Evolutionary conservation across 2,888 invertebrate species (phyloP), one percentile per base, ranked within the genome.

Genomic region (Troglohyphantes excavatus): DNA sequence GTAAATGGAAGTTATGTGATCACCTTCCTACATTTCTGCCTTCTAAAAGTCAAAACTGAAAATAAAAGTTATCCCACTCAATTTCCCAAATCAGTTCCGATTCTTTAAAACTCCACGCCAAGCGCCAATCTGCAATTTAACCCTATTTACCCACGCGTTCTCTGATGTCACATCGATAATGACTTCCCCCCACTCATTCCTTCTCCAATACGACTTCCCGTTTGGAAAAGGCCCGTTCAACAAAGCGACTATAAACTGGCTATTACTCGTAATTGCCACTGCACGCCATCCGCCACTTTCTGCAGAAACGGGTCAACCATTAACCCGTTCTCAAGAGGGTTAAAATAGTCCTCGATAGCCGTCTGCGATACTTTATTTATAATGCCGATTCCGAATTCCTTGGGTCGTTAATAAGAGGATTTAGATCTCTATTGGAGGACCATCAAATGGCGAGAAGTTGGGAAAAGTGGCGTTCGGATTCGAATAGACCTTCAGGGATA

Each of bases 181-280:
- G 53, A 53, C 53, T 17, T 13, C n/a, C 9, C 13, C 17, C 17
- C 13, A n/a, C 53, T 53, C 39, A 39, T 53, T 53, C 53, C 1
- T 13, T 53, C 53, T n/a, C 53, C 53, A 53, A 53, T 53, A 39
- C 53, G 13, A 53, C n/a, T 53, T n/a, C n/a, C 53, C 5, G 53
- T 53, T 53, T 53, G 53, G 53, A 53, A 53, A 53, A 53, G 17
- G 13, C n/a, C 19, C 61, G 26, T 19, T 76, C 76, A 63, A 39
- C 63, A 76, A 61, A 76, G 33, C 63, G 76, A 33, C 63, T 61
- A 61, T 76, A 76, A 76, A 76, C 61, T 61, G 21, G 76, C 61
- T 23, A 76, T 39, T 63, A 76, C 27, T 26, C 11, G 76, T 76
- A 63, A 63, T 76, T 76, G 76, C 76, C 53, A 13, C 27, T 13